Conservation (phyloP, 2,888 invertebrate genomes). For the Margaritifera margaritifera region DNA sequence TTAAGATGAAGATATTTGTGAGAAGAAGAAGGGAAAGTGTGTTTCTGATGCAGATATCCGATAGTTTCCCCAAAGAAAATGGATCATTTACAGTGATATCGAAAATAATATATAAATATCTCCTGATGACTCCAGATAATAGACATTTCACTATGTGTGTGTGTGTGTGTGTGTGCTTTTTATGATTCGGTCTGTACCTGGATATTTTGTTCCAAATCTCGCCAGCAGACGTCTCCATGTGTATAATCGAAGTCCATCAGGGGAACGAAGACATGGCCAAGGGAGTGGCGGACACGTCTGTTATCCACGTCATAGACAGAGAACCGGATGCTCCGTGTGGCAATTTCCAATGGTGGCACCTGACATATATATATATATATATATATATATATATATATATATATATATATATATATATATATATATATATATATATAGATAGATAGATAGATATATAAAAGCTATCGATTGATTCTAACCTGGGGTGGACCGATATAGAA, state of each 20-base stretch:
- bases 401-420: too few species aligned
- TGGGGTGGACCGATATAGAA: too few species aligned
- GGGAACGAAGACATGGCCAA: constrained; percentile 70
- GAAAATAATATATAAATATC: too few species aligned
- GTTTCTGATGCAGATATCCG: too few species aligned
- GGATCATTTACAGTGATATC: too few species aligned
- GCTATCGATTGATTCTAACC: too few species aligned
- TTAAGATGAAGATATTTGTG: too few species aligned
- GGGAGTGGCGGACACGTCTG: constrained; percentile 68
- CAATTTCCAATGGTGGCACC: constrained; percentile 54
- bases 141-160: neutral
- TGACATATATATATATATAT: constrained; percentile 24
- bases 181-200: constrained; percentile 35
- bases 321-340: constrained; percentile 60
- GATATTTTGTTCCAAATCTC: constrained; percentile 56
- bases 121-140: neutral
- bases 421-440: too few species aligned
- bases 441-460: too few species aligned
- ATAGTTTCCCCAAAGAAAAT: too few species aligned
- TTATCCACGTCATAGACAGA: constrained; percentile 72
- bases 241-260: constrained; percentile 63
- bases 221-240: constrained; percentile 60
- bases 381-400: too few species aligned
- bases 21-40: too few species aligned
- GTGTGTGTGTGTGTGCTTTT: neutral